Evolutionary conservation across 2,888 invertebrate genomes (phyloP), one percentile per base, ranked within the genome.

Genomic region (Drosophila pseudotakahashii): DNA sequence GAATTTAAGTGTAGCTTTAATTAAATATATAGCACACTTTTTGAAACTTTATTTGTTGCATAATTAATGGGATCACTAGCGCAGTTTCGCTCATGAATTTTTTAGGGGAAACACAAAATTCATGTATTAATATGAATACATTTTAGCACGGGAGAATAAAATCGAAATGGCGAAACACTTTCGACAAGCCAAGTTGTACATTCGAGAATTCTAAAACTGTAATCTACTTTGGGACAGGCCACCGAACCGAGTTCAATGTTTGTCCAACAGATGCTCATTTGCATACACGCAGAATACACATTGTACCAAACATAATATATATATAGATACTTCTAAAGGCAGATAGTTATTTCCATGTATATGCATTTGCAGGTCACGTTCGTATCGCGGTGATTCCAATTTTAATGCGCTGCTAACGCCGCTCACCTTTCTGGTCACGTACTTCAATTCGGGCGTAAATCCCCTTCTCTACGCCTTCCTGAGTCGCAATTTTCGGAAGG

Each of bases 391-490:
- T 72, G 94, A 94, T 82, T 94, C 95, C 72, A 94, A 95, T 88
- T 96, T 96, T 90, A 95, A 96, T 88, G 95, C 95, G 7, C 92
- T 96, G 16, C 93, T 97, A 71, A 97, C 97, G 10, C 97, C 98
- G 1, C 93, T 97, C 70, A 97, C 97, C 26, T 97, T 97, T 92
- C 94, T 98, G 71, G 94, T 97, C 79, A 95, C 97, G 45, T 98
- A 97, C 91, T 95, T 96, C 92, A 98, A 98, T 93, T 97, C 97
- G 16, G 98, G 96, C 51, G 94, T 98, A 74, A 98, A 98, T 92
- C 98, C 98, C 0, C 93, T 98, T 55, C 93, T 98, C 9, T 98
- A 98, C 92, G 98, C 98, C 4, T 97, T 98, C 90, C 93, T 98
- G 57, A 94, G 94, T 5, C 94, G 95, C 72, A 96, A 96, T 89